Base-by-base conservation (phyloP, 1,140 invertebrate genomes). In the Leptinotarsa lineolata region DNA sequence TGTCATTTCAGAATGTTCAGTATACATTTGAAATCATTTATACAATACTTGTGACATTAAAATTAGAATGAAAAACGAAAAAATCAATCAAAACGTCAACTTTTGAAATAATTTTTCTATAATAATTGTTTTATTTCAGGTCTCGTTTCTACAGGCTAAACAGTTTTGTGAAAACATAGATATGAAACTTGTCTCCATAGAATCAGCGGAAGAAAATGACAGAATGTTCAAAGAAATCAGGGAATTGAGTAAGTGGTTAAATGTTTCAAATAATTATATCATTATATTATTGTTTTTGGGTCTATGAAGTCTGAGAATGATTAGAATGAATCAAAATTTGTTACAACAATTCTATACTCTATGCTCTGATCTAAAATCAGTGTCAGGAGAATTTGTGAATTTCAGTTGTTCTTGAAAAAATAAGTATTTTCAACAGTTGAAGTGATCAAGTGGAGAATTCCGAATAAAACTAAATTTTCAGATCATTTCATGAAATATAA, bases 151-250 rank as follows among this genome's bases (percentile, higher is more conserved):
- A 1, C 66, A 68, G 46, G 66, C 39, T 3, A 21, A 20, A 16
- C 66, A 68, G 44, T 68, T 68, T 44, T 68, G 66, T 46, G 66
- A 68, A 1, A 48, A 21, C 3, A 68, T 68, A n/a, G 39, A 22
- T 46, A 68, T 68, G 66, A 15, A 46, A 46, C 39, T 48, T n/a
- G 39, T 68, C 12, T 46, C 66, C 3, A 48, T 68, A 20, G 18
- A 20, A 4, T 21, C 39, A 18, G 39, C 16, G 4, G 66, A 45
- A 18, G 66, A 68, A 46, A 68, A 68, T 68, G 22, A 46, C 18
- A 68, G 66, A 21, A 44, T 68, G n/a, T 68, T n/a, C 45, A 68
- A 45, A 16, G 18, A 68, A 44, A 20, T 68, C 44, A 68, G 66
- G 13, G 66, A 68, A n/a, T 20, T 44, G 1, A 68, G 66, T 68